Conservation (phyloP, 2,888 invertebrate genomes). For the Xylota sylvarum region DNA sequence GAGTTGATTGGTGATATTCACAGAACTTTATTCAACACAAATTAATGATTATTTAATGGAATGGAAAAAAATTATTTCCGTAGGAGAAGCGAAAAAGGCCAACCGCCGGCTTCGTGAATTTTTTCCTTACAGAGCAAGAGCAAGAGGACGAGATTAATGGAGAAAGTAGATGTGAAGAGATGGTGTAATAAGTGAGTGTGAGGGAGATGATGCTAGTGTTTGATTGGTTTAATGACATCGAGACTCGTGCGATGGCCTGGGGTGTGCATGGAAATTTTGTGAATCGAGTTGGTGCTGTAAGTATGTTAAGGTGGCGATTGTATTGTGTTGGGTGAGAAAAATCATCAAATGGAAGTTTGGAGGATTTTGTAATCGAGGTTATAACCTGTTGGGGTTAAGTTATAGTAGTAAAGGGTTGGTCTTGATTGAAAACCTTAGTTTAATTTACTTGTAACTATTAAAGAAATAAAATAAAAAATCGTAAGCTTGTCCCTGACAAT, state of each 20-base stretch:
- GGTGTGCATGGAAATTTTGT: background rate
- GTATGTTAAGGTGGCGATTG: background rate
- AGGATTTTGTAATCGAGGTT: no score
- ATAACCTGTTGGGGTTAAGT: no score
- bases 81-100: constrained; percentile 34
- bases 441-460: no score
- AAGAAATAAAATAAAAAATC: no score
- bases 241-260: background rate
- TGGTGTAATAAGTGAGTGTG: background rate
- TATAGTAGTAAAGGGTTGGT: no score
- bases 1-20: background rate
- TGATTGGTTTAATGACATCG: background rate
- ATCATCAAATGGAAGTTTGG: no score
- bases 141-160: background rate
- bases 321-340: no score
- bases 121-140: constrained; percentile 32
- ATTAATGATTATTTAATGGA: constrained; percentile 6
- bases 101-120: constrained; percentile 65
- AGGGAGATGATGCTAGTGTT: background rate
- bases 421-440: no score
- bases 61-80: constrained; percentile 49
- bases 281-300: no score
- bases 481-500: no score
- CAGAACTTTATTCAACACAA: constrained; percentile 32
- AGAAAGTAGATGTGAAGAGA: background rate